Conservation (phyloP, 2,888 invertebrate species). For the Papilio elwesi region DNA sequence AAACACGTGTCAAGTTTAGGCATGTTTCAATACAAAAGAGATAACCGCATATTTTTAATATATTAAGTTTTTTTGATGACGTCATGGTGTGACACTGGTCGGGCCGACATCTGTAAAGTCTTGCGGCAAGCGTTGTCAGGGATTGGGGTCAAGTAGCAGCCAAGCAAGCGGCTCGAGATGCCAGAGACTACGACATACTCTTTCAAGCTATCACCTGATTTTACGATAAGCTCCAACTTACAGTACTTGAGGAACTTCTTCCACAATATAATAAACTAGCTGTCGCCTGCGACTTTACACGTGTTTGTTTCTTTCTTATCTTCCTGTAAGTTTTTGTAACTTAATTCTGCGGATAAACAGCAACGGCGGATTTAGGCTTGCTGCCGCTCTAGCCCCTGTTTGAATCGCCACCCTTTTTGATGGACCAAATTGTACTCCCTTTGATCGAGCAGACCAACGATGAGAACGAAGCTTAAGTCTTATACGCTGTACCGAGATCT, state of each 20-base stretch:
- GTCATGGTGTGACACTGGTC: conserved; percentile 49
- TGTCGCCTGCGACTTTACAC: too few species aligned
- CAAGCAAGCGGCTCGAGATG: conserved; percentile 39
- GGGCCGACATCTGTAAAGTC: conserved; percentile 50
- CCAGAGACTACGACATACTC: conserved; percentile 42
- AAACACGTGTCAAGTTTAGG: not conserved
- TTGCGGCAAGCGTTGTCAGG: conserved; percentile 60
- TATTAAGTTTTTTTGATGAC: conserved; percentile 27
- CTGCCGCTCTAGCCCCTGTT: too few species aligned
- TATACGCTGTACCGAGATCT: too few species aligned
- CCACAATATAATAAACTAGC: too few species aligned
- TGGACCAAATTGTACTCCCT: too few species aligned
- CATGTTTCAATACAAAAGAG: not conserved
- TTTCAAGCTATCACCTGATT: conserved; percentile 25
- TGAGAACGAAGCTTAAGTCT: too few species aligned
- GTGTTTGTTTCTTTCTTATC: too few species aligned
- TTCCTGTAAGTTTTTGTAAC: too few species aligned
- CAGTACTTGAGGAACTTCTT: not conserved
- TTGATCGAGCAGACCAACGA: too few species aligned
- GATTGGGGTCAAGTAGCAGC: conserved; percentile 72
- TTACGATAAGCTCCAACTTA: conserved; percentile 9
- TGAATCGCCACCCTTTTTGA: too few species aligned
- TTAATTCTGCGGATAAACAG: too few species aligned
- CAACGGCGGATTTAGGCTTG: too few species aligned
- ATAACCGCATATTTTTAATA: not conserved